Evolutionary conservation across 2,797 vertebrate species (phyloP).

Genomic region (Rhabdomys pumilio): DNA sequence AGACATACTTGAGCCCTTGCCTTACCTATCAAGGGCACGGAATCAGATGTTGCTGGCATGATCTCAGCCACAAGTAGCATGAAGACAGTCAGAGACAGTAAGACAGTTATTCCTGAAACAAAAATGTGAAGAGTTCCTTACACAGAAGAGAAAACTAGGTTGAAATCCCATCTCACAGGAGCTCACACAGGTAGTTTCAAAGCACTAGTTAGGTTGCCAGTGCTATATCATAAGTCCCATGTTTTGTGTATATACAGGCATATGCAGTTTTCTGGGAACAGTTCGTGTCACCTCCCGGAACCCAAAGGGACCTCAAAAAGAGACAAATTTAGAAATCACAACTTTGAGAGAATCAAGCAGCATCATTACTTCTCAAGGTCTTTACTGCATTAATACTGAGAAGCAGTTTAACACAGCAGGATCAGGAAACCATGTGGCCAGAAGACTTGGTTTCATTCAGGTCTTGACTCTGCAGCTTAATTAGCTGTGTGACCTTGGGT

Average conservation of each 20-base stretch:
- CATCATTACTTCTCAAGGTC: background rate
- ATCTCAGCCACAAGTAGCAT: conserved; percentile 98
- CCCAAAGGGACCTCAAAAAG: background rate
- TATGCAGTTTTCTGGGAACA: background rate
- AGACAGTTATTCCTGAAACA: conserved; percentile 96
- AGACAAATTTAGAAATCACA: background rate
- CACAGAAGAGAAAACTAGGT: background rate
- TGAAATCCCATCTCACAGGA: background rate
- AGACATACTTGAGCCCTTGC: background rate
- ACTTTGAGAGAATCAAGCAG: background rate
- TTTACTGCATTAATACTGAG: background rate
- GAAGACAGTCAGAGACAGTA: conserved; percentile 97
- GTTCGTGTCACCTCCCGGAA: background rate
- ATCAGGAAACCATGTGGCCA: background rate
- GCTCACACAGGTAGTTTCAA: background rate
- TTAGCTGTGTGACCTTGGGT: background rate
- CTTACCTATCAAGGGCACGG: conserved; percentile 97
- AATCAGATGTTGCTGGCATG: conserved; percentile 98
- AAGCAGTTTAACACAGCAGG: background rate
- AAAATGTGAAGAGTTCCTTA: conserved; percentile 17
- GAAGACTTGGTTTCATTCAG: background rate
- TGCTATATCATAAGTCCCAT: rapidly evolving
- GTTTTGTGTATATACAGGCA: background rate
- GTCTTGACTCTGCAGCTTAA: background rate
- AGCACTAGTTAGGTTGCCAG: background rate